Conservation (phyloP, 2,113 vertebrate species). For the Laterallus jamaicensis region DNA sequence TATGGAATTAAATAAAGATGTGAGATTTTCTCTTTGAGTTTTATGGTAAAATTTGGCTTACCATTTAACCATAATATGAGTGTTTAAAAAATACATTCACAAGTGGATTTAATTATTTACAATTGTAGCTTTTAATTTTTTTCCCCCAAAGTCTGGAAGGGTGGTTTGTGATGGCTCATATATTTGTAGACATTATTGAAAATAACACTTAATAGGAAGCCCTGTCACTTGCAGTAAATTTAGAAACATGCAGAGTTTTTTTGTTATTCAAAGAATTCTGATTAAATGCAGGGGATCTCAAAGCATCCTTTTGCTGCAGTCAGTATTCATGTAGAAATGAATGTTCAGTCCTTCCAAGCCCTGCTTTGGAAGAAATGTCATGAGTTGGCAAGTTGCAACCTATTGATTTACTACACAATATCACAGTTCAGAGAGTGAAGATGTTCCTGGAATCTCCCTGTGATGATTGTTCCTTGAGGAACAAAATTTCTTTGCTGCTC, state of each 20-base stretch:
- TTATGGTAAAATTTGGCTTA: background rate
- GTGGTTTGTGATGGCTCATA: background rate
- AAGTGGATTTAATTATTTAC: background rate
- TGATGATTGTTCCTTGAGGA: background rate
- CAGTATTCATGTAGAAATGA: background rate
- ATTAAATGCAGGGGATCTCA: background rate
- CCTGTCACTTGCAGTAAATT: background rate
- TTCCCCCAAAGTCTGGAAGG: background rate
- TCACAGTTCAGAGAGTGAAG: background rate
- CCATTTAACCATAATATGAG: background rate
- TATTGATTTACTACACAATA: background rate
- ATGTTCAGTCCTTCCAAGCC: background rate
- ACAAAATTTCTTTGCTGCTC: background rate
- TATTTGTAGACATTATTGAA: background rate
- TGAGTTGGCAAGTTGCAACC: background rate
- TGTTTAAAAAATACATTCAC: background rate
- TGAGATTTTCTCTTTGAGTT: background rate
- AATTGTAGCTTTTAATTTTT: background rate
- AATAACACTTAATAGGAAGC: background rate
- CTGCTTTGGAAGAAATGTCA: background rate
- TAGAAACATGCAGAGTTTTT: background rate
- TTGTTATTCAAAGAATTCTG: background rate
- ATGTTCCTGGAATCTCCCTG: background rate
- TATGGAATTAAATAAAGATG: background rate
- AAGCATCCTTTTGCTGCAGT: background rate